These are phyloP conservation scores for Drepana arcuata DNA, from an alignment of 1,140 invertebrate genomes.

Conservation along the genomic window DNA sequence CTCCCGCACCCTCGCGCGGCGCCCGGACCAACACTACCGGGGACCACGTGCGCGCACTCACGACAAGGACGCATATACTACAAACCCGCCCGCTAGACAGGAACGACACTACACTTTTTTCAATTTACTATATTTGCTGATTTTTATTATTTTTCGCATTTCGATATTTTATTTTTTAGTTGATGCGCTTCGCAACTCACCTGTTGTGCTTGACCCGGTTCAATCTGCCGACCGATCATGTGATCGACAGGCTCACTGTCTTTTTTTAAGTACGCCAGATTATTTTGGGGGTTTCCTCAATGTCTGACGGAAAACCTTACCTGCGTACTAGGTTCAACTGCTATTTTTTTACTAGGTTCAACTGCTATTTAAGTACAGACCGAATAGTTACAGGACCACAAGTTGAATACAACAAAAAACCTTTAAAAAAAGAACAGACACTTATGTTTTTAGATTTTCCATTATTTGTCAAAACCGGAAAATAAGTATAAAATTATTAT, in stretches of 20 bases:
- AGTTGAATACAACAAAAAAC: conserved; percentile 1
- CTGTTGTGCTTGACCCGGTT: conserved; percentile 71
- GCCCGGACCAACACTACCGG: conserved; percentile 30
- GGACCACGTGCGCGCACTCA: conserved; percentile 59
- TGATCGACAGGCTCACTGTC: conserved; percentile 61
- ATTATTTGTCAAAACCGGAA: no score
- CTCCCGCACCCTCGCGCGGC: conserved; percentile 24
- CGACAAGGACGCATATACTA: conserved; percentile 38
- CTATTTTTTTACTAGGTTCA: neutral
- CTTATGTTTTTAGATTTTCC: no score
- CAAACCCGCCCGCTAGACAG: conserved; percentile 15
- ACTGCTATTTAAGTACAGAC: no score
- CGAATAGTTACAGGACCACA: no score
- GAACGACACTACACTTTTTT: conserved; percentile 61
- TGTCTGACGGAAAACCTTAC: conserved; percentile 7
- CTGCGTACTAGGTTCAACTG: neutral
- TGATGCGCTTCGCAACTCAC: conserved; percentile 68
- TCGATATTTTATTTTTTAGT: conserved; percentile 73
- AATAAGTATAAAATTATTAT: no score
- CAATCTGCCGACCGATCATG: conserved; percentile 63
- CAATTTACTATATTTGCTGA: conserved; percentile 68
- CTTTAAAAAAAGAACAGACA: conserved; percentile 5
- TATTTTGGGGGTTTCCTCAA: no score
- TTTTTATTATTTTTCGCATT: conserved; percentile 72
- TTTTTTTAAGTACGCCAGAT: conserved; percentile 41